Base-by-base conservation (phyloP, 2,113 vertebrate genomes). In the Ctenodactylus gundi region DNA sequence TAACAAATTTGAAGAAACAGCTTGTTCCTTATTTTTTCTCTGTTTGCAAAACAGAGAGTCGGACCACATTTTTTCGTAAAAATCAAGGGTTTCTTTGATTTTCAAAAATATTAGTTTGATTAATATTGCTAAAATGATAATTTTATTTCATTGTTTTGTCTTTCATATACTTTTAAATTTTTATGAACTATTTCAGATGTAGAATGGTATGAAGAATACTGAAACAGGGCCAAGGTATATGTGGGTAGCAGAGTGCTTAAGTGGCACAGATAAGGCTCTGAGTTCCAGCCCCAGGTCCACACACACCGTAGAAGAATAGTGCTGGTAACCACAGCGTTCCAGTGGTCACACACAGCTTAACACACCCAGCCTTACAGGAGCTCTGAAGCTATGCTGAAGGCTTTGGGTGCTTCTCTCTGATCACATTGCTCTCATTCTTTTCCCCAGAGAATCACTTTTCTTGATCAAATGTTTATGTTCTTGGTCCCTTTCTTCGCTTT, bases 1-100 rank as follows among this genome's bases (percentile, higher is more conserved):
- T 67, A 31, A 88, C 31, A 77, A 41, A 83, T 89, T 31, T 62
- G 18, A 85, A 92, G 49, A 78, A 91, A 67, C 7, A 84, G 20
- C 49, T 82, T 55, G 7, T 6, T 91, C 20, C 25, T 83, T 75
- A 76, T 14, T 81, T 53, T 73, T 93, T 62, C 36, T 27, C 20
- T 60, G 57, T 87, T 93, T 93, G 1, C 53, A 41, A 93, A 21
- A 76, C 70, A 8, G 29, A 49, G 39, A n/a, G 6, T 88, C 62
- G 67, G n/a, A 70, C n/a, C 75, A 21, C 2, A 44, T 93, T 87
- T 93, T 73, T 84, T 78, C 20, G 25, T 92, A 85, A 67, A 85
- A 53, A 53, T 82, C 21, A 58, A 88, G 36, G 34, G 67, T 68
- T n/a, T n/a, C 76, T 65, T 91, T 85, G 64, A 41, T 39, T 10